Evolutionary conservation across 2,888 invertebrate species (phyloP).

Genomic region (Tiphia femorata): DNA sequence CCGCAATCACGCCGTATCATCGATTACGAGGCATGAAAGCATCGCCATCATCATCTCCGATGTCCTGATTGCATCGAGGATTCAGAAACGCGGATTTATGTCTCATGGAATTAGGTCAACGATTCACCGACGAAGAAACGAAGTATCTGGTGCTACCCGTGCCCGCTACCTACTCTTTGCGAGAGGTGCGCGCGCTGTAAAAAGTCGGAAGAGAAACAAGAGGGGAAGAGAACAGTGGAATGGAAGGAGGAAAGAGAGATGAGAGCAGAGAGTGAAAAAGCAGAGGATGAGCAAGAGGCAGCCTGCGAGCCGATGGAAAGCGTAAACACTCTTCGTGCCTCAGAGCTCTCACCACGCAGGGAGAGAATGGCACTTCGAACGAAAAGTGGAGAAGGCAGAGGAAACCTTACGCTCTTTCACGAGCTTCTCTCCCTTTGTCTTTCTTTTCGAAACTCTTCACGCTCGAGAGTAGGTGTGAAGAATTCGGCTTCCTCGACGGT

Average conservation of each 20-base stretch:
- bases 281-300: not conserved
- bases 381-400: slow-evolving; percentile 6
- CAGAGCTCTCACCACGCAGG: slow-evolving; percentile 4
- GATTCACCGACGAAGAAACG: not conserved
- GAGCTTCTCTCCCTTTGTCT: no score
- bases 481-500: no score
- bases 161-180: not conserved
- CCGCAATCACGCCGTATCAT: no score
- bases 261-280: not conserved
- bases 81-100: not conserved
- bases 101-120: slow-evolving; percentile 1
- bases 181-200: not conserved
- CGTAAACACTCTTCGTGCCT: slow-evolving; percentile 25
- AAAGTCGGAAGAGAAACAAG: not conserved
- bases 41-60: no score
- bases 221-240: not conserved
- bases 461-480: no score
- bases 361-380: slow-evolving; percentile 2
- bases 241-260: not conserved
- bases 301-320: slow-evolving; percentile 25
- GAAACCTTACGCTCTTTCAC: no score
- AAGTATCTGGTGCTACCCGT: not conserved
- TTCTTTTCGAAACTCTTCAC: no score
- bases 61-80: not conserved
- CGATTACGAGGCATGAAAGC: no score